These are phyloP conservation scores for Diuraphis noxia DNA, from an alignment of 1,140 invertebrate species.

Conservation along the genomic window DNA sequence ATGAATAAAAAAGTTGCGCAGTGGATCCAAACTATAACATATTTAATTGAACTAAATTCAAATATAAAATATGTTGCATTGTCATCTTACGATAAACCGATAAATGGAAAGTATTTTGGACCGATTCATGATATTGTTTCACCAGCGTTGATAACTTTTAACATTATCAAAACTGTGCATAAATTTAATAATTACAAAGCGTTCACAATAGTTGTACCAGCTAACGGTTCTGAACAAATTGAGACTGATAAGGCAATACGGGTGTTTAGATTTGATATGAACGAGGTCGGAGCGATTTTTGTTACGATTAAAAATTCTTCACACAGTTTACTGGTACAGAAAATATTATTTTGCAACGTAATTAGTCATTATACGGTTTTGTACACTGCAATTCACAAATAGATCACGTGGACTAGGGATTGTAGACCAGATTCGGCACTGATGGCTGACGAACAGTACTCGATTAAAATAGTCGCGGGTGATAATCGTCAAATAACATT, in stretches of 20 bases:
- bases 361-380: not conserved
- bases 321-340: not conserved
- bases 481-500: not conserved
- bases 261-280: conserved; percentile 20
- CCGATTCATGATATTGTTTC: not conserved
- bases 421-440: not conserved
- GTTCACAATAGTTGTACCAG: not conserved
- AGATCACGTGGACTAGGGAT: conserved; percentile 21
- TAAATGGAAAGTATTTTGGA: conserved; percentile 1
- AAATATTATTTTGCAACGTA: not conserved
- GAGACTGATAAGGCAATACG: not conserved
- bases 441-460: not conserved
- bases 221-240: not conserved
- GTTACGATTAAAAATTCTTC: not conserved
- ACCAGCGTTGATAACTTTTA: not conserved
- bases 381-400: not conserved
- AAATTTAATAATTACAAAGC: not conserved
- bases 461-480: not conserved
- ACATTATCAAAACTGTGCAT: not conserved
- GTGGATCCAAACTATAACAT: not conserved
- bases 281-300: not conserved
- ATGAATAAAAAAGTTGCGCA: not conserved
- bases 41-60: not conserved
- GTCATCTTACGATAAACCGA: not conserved
- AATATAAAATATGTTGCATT: conserved; percentile 11